phyloP scores from a whole-genome alignment of 2,888 invertebrate genomes.

The Orthosia incerta region DNA sequence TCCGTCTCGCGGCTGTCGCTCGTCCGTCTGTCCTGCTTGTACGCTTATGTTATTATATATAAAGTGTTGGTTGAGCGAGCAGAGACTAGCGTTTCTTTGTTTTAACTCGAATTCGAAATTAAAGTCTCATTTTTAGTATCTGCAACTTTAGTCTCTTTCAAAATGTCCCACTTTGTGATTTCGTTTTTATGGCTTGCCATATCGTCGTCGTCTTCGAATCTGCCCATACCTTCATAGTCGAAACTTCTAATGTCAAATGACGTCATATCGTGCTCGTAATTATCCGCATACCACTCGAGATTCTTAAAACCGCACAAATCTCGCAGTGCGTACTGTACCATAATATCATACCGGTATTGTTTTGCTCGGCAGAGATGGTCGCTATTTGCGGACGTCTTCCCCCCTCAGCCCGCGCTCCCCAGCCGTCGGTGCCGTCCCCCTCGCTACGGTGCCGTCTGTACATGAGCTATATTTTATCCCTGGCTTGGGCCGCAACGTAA shows the following conservation, averaged over 20 bases:
- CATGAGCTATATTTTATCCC: constrained; percentile 90
- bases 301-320: constrained; percentile 71
- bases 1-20: constrained; percentile 89
- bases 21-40: constrained; percentile 86
- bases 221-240: background rate
- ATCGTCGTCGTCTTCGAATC: constrained; percentile 1
- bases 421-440: constrained; percentile 64
- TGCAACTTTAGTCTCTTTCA: background rate
- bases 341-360: constrained; percentile 90
- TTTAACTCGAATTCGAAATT: constrained; percentile 23
- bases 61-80: constrained; percentile 68
- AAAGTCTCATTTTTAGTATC: constrained; percentile 18
- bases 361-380: constrained; percentile 87
- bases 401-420: constrained; percentile 66
- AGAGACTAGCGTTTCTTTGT: constrained; percentile 66
- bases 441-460: constrained; percentile 87
- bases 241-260: constrained; percentile 42
- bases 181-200: background rate
- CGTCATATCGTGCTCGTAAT: constrained; percentile 57
- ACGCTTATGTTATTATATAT: constrained; percentile 81
- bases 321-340: constrained; percentile 78
- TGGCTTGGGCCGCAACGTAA: constrained; percentile 87
- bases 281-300: constrained; percentile 62
- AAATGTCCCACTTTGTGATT: background rate
- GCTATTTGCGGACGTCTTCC: constrained; percentile 88